phyloP scores from a whole-genome alignment of 2,888 invertebrate species.

The Hirtodrosophila duncani region DNA sequence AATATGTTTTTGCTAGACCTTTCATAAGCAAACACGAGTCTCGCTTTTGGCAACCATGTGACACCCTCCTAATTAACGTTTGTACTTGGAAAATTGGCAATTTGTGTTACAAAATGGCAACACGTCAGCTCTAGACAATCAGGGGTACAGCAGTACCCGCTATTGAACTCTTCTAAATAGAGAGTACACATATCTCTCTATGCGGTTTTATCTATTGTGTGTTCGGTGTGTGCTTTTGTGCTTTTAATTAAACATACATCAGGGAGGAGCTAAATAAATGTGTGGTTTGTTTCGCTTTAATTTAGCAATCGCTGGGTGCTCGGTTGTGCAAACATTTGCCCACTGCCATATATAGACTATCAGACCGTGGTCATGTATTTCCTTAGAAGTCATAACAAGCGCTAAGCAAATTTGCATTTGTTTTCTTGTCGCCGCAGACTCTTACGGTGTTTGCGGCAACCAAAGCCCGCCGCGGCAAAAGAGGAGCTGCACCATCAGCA shows the following conservation, averaged over 20 bases:
- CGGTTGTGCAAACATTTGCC: constrained; percentile 49
- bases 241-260: constrained; percentile 65
- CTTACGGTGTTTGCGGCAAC: constrained; percentile 74
- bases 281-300: constrained; percentile 3
- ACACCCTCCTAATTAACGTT: constrained; percentile 48
- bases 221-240: constrained; percentile 25
- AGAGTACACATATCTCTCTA: too few relatives aligned
- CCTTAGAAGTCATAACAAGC: constrained; percentile 47
- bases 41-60: neutral
- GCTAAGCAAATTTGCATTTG: constrained; percentile 28
- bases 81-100: constrained; percentile 47
- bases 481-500: constrained; percentile 76
- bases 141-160: constrained; percentile 11
- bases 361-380: constrained; percentile 30
- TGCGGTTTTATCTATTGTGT: constrained; percentile 32
- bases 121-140: constrained; percentile 8
- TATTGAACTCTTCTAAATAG: constrained; percentile 15
- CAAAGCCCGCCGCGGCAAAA: constrained; percentile 45
- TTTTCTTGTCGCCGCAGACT: constrained; percentile 64
- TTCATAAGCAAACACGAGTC: too few relatives aligned
- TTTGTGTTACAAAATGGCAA: constrained; percentile 17
- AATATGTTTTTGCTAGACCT: too few relatives aligned
- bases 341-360: constrained; percentile 44
- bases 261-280: constrained; percentile 31
- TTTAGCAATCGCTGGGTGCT: constrained; percentile 41